Conservation (phyloP, 1,140 invertebrate genomes). For the Paraescarpia echinospica region DNA sequence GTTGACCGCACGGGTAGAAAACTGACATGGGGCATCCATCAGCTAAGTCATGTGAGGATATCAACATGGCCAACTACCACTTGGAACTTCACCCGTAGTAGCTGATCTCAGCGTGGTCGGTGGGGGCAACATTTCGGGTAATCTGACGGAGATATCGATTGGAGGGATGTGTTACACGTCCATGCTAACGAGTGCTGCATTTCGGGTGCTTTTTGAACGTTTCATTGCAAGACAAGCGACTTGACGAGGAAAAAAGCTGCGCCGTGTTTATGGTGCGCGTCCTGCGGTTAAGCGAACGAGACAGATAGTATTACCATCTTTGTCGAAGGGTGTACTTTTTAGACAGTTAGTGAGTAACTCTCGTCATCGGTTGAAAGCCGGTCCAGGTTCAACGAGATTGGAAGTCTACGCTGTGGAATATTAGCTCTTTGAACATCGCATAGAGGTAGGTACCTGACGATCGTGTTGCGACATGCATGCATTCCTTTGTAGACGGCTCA, state of each 20-base stretch:
- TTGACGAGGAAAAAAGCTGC: not conserved
- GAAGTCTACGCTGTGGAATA: not conserved
- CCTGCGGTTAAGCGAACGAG: not conserved
- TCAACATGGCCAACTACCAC: not conserved
- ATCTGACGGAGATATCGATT: not conserved
- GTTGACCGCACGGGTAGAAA: not conserved
- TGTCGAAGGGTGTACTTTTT: not conserved
- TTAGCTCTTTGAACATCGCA: not conserved
- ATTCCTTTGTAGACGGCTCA: not conserved
- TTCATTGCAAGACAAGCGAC: not conserved
- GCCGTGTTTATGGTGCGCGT: not conserved
- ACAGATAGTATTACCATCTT: not conserved
- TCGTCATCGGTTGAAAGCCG: not conserved
- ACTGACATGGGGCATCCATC: not conserved
- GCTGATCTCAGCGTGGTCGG: not conserved
- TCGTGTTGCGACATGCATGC: too few species aligned
- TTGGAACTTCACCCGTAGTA: not conserved
- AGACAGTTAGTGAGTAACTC: not conserved
- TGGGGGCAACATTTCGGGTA: not conserved
- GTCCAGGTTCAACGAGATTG: too few species aligned
- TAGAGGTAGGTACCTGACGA: not conserved
- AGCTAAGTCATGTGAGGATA: not conserved
- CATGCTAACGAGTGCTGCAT: not conserved
- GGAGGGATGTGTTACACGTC: not conserved
- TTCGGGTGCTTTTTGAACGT: not conserved